Percentiles rank a stretch among this genome's conserved stretches.
Conservation (phyloP, 1,140 invertebrate genomes). For the Calephelis nemesis region DNA sequence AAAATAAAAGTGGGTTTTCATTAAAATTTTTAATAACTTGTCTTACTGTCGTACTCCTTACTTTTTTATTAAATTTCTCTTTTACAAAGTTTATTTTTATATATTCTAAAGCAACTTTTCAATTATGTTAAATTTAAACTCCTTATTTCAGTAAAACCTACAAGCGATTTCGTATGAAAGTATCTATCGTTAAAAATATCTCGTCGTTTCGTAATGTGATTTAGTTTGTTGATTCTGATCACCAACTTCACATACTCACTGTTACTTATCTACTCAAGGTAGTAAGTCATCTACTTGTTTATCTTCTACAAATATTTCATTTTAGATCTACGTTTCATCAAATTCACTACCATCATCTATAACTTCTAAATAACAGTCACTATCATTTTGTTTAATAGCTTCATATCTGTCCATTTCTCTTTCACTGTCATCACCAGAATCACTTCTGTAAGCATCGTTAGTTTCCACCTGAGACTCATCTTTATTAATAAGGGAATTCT, state of each 20-base stretch:
- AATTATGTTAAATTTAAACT: too few relatives aligned
- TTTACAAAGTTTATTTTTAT: too few relatives aligned
- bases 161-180: too few relatives aligned
- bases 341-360: conserved; percentile 71
- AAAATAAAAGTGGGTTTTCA: too few relatives aligned
- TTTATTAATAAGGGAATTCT: conserved; percentile 44
- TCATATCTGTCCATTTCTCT: conserved; percentile 39
- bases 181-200: not conserved
- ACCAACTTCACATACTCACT: not conserved
- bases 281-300: conserved; percentile 13
- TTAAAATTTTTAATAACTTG: too few relatives aligned
- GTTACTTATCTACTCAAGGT: conserved; percentile 9
- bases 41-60: too few relatives aligned
- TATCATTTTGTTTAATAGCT: conserved; percentile 51
- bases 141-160: too few relatives aligned
- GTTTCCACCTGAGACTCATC: conserved; percentile 31
- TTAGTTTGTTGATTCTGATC: not conserved
- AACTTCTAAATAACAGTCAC: conserved; percentile 67
- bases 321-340: conserved; percentile 30
- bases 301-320: not conserved
- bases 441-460: conserved; percentile 51
- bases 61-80: too few relatives aligned
- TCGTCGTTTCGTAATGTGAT: not conserved
- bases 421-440: conserved; percentile 48
- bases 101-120: too few relatives aligned